A percentile compares a stretch with the other conserved stretches of the same genome.
phyloP scores from a whole-genome alignment of 2,113 vertebrate species.

The Pygoscelis antarcticus region DNA sequence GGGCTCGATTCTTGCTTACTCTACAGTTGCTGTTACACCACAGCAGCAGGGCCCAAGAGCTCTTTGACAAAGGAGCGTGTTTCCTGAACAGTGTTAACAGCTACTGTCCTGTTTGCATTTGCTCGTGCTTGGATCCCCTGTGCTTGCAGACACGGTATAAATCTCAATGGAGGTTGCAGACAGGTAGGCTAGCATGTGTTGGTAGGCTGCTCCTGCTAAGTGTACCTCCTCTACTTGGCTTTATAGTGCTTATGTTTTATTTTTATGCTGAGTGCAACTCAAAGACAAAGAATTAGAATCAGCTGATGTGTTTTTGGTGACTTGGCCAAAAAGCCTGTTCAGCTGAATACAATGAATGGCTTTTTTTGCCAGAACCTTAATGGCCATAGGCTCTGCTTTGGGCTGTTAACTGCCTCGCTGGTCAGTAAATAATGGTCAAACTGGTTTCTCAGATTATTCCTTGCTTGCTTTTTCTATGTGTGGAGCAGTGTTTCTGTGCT shows the following conservation, averaged over 20 bases:
- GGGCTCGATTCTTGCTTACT: background rate
- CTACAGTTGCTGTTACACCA: background rate
- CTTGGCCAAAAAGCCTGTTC: background rate
- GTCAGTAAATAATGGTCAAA: conserved; percentile 19
- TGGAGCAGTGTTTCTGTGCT: background rate
- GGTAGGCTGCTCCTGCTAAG: background rate
- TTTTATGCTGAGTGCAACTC: background rate
- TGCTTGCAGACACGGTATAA: fast-evolving
- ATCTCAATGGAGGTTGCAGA: background rate
- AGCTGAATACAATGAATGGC: background rate
- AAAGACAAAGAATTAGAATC: background rate
- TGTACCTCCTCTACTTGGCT: background rate
- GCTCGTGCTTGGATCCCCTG: background rate
- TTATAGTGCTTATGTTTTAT: background rate
- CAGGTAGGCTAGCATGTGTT: background rate
- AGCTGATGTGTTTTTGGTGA: background rate
- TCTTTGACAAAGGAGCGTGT: background rate
- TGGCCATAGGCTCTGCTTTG: background rate
- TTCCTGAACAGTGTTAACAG: fast-evolving
- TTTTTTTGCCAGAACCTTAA: background rate
- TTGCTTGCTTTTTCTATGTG: background rate
- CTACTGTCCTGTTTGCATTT: fast-evolving
- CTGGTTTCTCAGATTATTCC: conserved; percentile 23
- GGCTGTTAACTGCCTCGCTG: conserved; percentile 4
- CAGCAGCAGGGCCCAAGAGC: fast-evolving